Base-by-base conservation (phyloP, 2,113 vertebrate species). In the Saguinus imperator region DNA sequence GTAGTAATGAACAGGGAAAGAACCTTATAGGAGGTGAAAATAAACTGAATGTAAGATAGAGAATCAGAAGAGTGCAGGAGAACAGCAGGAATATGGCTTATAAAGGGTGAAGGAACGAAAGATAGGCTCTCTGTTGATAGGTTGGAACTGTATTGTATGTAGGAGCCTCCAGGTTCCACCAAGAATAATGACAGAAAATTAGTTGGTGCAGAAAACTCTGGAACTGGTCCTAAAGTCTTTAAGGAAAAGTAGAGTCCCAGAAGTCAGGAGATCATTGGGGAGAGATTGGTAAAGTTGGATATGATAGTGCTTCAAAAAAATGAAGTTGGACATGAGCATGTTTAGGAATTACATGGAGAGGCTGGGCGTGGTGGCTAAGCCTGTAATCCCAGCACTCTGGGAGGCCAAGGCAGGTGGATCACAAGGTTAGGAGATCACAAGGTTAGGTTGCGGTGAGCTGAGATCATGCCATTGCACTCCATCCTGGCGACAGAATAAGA, bases 41-140 rank as follows among this genome's bases (percentile, higher is more conserved):
- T 72, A 90, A 50, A 66, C 3, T 82, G n/a, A 89, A 84, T 96
- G 58, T 27, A 89, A 95, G n/a, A 77, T 81, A 75, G 16, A 88
- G 61, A 95, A 91, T 61, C 91, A 95, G 66, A 66, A 77, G 64
- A 45, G 7, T 61, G 1, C 32, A 85, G 32, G n/a, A 32, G 43
- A 70, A 16, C 73, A 89, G 11, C 37, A 86, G 43, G 58, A 61
- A 61, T 61, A 21, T 61, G 58, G 58, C 58, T 61, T 61, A 61
- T 27, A 27, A 61, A 27, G 23, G 25, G 58, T 61, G 43, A 29
- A 2, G 2, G 13, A 68, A 16, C 16, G 55, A 37, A 52, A 92
- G 40, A 32, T 75, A 52, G 18, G 58, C 21, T 48, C 27, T 58
- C 3, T 55, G 0, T n/a, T 52, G 45, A 40, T 32, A 52, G 52